Evolutionary conservation across 2,113 vertebrate species (phyloP).

Genomic region (Sylvilagus bachmani): DNA sequence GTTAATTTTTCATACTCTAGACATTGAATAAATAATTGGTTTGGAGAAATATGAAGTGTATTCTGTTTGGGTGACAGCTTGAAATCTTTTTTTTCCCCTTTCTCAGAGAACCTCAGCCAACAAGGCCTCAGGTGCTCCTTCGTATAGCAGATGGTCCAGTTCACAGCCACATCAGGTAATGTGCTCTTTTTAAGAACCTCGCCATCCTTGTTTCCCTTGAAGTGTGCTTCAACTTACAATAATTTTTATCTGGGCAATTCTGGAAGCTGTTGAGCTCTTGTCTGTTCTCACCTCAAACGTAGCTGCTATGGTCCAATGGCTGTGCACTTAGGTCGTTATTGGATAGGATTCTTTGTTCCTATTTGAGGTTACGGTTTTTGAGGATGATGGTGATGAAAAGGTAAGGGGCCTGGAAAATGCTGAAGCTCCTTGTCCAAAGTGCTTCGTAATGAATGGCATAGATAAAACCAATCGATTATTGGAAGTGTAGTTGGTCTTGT

Average conservation of each 20-base stretch:
- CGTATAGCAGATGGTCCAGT: conserved; percentile 94
- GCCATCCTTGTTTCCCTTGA: background rate
- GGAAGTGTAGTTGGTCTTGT: background rate
- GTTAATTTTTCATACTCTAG: background rate
- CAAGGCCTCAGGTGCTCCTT: conserved; percentile 89
- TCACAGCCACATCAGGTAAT: conserved; percentile 94
- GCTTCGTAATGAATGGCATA: background rate
- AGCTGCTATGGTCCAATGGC: background rate
- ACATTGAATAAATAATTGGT: accelerated
- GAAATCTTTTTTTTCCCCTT: conserved; percentile 74
- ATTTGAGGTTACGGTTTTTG: background rate
- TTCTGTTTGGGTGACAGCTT: background rate
- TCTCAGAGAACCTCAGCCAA: conserved; percentile 88
- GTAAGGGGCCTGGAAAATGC: background rate
- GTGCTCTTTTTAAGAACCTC: conserved; percentile 68
- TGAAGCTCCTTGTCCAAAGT: background rate
- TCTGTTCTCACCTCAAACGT: accelerated
- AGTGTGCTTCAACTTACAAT: background rate
- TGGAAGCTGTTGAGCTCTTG: background rate
- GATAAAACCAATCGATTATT: background rate
- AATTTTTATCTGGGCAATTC: background rate
- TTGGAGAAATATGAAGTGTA: background rate
- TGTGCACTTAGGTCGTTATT: background rate
- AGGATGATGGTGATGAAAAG: background rate
- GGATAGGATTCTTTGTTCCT: background rate